These are phyloP conservation scores for Reticulitermes lucifugus DNA, from an alignment of 2,888 invertebrate genomes.

Conservation along the genomic window DNA sequence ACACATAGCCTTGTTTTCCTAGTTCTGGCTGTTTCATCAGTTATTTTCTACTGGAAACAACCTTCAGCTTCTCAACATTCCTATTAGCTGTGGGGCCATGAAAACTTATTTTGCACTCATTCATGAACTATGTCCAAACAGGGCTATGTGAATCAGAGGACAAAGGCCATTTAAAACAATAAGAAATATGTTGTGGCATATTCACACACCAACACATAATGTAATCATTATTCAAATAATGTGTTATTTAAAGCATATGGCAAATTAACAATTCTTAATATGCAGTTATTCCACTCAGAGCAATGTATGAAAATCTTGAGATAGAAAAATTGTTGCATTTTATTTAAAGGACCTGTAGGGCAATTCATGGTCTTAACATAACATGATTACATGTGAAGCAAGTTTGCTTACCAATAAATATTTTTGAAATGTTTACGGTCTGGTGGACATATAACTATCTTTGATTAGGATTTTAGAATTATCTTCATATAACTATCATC, in stretches of 20 bases:
- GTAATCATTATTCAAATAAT: constrained; percentile 32
- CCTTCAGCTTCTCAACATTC: constrained; percentile 6
- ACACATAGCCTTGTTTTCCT: constrained; percentile 28
- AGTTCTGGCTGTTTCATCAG: neutral
- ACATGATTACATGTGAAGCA: constrained; percentile 28
- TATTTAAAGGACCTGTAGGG: constrained; percentile 23
- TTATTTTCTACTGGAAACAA: neutral
- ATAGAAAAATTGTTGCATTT: constrained; percentile 44
- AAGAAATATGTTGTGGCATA: constrained; percentile 30
- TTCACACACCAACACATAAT: constrained; percentile 37
- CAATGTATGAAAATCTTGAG: constrained; percentile 42
- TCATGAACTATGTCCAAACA: constrained; percentile 15
- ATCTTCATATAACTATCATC: constrained; percentile 20
- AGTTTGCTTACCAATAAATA: constrained; percentile 21
- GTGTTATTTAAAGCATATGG: constrained; percentile 34
- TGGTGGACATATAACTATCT: constrained; percentile 24
- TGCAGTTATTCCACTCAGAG: constrained; percentile 42
- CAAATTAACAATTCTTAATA: constrained; percentile 34
- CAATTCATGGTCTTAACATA: constrained; percentile 25
- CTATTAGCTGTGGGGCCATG: neutral
- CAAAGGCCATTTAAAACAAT: constrained; percentile 28
- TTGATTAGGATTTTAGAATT: constrained; percentile 39
- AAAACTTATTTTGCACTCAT: neutral
- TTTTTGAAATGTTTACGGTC: constrained; percentile 11
- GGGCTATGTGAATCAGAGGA: constrained; percentile 24